These are phyloP conservation scores for Mycalesis mineus DNA, from an alignment of 2,888 invertebrate genomes.

Conservation along the genomic window DNA sequence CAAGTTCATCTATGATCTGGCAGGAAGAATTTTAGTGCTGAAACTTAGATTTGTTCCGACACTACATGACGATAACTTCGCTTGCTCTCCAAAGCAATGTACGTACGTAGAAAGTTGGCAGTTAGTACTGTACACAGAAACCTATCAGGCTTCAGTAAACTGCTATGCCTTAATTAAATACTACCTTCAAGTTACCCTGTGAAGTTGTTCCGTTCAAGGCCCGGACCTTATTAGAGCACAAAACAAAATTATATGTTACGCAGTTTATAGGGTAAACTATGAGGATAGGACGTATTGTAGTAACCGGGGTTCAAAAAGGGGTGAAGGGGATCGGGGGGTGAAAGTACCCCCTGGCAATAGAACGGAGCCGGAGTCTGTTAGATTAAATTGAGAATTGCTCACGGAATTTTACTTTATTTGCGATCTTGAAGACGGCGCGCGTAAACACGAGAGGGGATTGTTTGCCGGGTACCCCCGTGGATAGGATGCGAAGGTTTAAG, in stretches of 20 bases:
- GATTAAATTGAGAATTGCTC: conserved; percentile 16
- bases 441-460: conserved; percentile 5
- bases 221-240: not conserved
- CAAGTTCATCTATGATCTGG: too few species aligned
- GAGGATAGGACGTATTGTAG: not conserved
- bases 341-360: too few species aligned
- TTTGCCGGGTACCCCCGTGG: not conserved
- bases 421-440: conserved; percentile 3
- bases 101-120: too few species aligned
- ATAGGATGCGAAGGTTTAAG: conserved; percentile 6
- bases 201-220: not conserved
- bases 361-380: conserved; percentile 11
- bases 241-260: not conserved
- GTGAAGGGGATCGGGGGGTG: not conserved
- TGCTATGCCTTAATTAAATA: too few species aligned
- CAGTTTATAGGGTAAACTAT: not conserved
- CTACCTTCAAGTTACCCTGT: too few species aligned
- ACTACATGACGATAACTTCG: too few species aligned
- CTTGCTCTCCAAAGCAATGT: too few species aligned
- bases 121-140: too few species aligned
- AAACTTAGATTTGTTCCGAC: too few species aligned
- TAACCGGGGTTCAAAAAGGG: not conserved
- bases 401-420: conserved; percentile 11
- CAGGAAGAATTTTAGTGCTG: too few species aligned
- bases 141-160: too few species aligned